phyloP scores from a whole-genome alignment of 2,888 invertebrate genomes.

The Anaspis maculata region DNA sequence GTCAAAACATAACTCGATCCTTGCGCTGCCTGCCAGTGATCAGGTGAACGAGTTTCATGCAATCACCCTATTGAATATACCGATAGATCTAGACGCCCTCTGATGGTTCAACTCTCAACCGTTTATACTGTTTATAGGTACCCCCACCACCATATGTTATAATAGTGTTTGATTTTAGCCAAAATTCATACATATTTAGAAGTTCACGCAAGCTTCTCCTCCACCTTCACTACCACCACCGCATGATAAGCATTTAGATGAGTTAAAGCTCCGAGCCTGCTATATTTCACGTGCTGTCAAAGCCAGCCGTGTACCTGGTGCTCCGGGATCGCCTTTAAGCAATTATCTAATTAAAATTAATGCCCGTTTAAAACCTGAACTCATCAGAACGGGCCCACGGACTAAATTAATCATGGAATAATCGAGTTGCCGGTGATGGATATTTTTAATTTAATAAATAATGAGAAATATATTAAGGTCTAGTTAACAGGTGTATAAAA shows the following conservation, averaged over 20 bases:
- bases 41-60: too few species aligned
- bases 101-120: too few species aligned
- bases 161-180: too few species aligned
- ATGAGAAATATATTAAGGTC: conserved; percentile 39
- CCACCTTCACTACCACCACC: too few species aligned
- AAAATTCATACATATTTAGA: too few species aligned
- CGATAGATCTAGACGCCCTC: too few species aligned
- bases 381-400: conserved; percentile 39
- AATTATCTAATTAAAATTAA: conserved; percentile 45
- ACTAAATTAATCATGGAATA: conserved; percentile 41
- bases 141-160: too few species aligned
- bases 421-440: conserved; percentile 40
- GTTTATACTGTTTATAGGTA: too few species aligned
- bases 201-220: too few species aligned
- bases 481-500: conserved; percentile 41
- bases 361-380: conserved; percentile 41
- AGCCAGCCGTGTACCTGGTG: conserved; percentile 26
- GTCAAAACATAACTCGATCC: too few species aligned
- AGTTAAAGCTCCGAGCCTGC: conserved; percentile 22
- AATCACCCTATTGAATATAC: too few species aligned
- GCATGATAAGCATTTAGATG: conserved; percentile 25
- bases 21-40: too few species aligned
- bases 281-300: conserved; percentile 16
- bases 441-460: conserved; percentile 44
- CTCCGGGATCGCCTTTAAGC: conserved; percentile 38